Evolutionary conservation across 1,140 invertebrate genomes (phyloP), one percentile per base, ranked within the genome.

Genomic region (Ceratina japonica): DNA sequence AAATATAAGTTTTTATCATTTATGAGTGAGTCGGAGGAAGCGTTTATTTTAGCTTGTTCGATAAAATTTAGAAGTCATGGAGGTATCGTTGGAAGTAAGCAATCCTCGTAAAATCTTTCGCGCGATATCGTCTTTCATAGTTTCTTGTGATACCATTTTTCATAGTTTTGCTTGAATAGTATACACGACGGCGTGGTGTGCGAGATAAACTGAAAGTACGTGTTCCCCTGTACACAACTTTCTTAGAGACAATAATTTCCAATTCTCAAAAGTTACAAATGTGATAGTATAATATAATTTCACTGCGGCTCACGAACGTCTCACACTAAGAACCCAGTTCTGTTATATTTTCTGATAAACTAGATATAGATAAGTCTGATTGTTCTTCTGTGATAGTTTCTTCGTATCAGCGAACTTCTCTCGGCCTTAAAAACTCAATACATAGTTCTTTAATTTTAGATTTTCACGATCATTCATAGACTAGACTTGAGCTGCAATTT

Each of bases 381-480:
- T 13, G 18, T 44, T 13, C 49, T 8, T 1, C 15, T 7, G 15
- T 24, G 3, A 5, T 44, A 44, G 18, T 20, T 10, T 22, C 64
- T 20, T 1, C 12, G 3, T 51, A 24, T 66, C 37, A 44, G 37
- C 37, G 5, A 44, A 44, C 27, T 31, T 31, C 27, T 31, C 27
- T 31, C 4, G 27, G 27, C 10, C 8, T 2, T 20, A 49, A 13
- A 1, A 0, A 22, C 24, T 22, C 12, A 10, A 56, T 18, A 31
- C 15, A 16, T 20, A 7, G 18, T n/a, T 12, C 0, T 58, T 18
- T 12, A 16, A 22, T 20, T 73, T 51, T 27, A 27, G 4, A 31
- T 31, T 27, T 73, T 20, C 71, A 73, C 49, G 8, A 13, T 73
- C 58, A 73, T 73, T 27, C 22, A 49, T 20, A 44, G 37, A 10